These are phyloP conservation scores for Tretioscincus oriximinensis DNA, from an alignment of 2,113 vertebrate species.

Conservation along the genomic window DNA sequence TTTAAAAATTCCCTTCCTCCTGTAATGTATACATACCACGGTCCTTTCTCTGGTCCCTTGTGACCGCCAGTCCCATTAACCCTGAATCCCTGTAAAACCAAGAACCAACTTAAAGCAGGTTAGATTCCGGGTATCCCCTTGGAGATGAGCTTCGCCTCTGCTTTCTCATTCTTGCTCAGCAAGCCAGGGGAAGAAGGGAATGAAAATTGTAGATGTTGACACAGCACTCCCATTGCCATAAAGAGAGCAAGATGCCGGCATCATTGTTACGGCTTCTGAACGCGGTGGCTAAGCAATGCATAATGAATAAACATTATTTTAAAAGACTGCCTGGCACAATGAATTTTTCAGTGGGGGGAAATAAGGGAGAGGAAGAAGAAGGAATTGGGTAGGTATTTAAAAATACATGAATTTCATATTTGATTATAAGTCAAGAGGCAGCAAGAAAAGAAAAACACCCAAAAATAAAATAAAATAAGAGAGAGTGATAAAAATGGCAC, in stretches of 20 bases:
- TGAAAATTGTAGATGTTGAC: conserved; percentile 56
- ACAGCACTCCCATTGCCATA: neutral
- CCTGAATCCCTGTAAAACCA: neutral
- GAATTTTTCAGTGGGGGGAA: conserved; percentile 75
- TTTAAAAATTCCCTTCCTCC: neutral
- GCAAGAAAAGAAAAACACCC: conserved; percentile 28
- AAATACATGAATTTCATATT: conserved; percentile 79
- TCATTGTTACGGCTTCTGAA: conserved; percentile 62
- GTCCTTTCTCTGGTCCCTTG: neutral
- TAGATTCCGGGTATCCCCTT: conserved; percentile 37
- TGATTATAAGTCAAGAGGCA: conserved; percentile 75
- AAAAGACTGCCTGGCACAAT: conserved; percentile 67
- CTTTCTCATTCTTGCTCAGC: conserved; percentile 49
- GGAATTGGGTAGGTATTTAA: conserved; percentile 71
- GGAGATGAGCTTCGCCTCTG: conserved; percentile 32
- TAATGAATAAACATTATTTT: conserved; percentile 79
- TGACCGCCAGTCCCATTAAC: conserved; percentile 26
- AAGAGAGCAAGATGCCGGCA: conserved; percentile 33
- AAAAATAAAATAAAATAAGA: neutral
- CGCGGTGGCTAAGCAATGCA: conserved; percentile 53
- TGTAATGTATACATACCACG: neutral
- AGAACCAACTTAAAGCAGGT: neutral
- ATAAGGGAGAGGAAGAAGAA: conserved; percentile 51
- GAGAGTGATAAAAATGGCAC: conserved; percentile 43
- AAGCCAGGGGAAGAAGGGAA: neutral